Percentiles rank a stretch among this genome's conserved stretches.
Conservation (phyloP, 2,113 vertebrate genomes). For the Pseudorectes ferrugineus region DNA sequence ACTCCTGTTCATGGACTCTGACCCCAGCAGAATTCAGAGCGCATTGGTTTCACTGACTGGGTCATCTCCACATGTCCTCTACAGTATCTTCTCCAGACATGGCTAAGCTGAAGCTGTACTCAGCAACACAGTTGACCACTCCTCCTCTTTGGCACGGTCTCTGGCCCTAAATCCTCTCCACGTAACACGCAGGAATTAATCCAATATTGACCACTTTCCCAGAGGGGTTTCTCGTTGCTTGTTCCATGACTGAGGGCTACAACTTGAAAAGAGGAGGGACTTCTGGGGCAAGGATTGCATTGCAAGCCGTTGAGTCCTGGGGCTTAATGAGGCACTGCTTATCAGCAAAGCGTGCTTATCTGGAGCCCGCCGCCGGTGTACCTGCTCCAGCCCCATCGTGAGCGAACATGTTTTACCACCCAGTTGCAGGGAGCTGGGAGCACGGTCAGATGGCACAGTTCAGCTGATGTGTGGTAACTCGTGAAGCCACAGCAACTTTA, state of each 20-base stretch:
- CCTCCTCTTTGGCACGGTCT: not conserved
- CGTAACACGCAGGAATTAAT: not conserved
- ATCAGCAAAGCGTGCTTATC: conserved; percentile 49
- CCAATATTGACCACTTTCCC: not conserved
- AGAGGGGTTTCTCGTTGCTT: not conserved
- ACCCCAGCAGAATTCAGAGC: not conserved
- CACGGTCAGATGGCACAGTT: not conserved
- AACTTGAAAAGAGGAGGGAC: not conserved
- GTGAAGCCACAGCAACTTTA: conserved; percentile 54
- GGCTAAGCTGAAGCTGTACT: not conserved
- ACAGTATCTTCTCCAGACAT: not conserved
- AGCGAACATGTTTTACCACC: conserved; percentile 61
- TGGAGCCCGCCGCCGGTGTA: not conserved
- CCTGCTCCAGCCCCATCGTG: conserved; percentile 54
- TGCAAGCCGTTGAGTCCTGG: conserved; percentile 52
- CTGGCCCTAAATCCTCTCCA: not conserved
- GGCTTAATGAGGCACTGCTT: conserved; percentile 54
- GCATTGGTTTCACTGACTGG: not conserved
- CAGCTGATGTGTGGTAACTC: conserved; percentile 34
- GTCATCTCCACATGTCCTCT: not conserved
- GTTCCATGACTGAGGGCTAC: not conserved
- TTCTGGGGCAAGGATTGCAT: conserved; percentile 15
- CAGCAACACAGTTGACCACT: not conserved
- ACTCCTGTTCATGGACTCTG: not conserved
- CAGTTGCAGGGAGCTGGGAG: not conserved